A percentile compares a stretch with the other conserved stretches of the same genome.
phyloP scores from a whole-genome alignment of 2,113 vertebrate genomes.

The Solea solea region DNA sequence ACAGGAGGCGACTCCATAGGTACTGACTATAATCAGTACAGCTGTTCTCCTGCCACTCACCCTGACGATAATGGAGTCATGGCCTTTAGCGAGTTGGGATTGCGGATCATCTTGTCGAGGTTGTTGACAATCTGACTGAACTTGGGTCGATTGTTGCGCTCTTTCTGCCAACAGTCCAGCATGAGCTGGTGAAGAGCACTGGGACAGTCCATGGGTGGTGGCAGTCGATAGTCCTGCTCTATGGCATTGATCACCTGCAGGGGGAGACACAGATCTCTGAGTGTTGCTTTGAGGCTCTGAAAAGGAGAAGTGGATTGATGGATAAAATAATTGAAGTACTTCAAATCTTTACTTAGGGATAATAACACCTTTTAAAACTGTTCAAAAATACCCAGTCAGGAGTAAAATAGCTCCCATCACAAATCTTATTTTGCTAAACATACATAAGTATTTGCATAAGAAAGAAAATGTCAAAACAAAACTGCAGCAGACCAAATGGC shows the following conservation, averaged over 20 bases:
- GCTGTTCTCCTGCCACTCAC: conserved; percentile 70
- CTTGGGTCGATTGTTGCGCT: conserved; percentile 97
- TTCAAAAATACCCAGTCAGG: not conserved
- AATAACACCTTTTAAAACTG: not conserved
- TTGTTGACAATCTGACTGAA: conserved; percentile 98
- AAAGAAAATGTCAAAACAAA: no score
- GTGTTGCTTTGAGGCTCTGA: conserved; percentile 39
- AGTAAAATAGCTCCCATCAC: not conserved
- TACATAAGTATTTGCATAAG: no score
- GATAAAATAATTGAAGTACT: conserved; percentile 11
- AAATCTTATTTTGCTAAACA: no score
- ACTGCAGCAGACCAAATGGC: no score
- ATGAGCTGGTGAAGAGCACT: conserved; percentile 97
- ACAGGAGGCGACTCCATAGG: not conserved
- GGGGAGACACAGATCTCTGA: conserved; percentile 68
- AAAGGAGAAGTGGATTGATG: conserved; percentile 7
- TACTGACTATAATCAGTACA: not conserved
- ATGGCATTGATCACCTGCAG: conserved; percentile 97
- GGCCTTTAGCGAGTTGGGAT: conserved; percentile 97
- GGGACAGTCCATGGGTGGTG: conserved; percentile 97
- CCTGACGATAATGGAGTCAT: conserved; percentile 96
- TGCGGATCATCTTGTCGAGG: conserved; percentile 98
- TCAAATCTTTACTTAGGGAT: not conserved
- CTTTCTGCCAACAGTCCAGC: conserved; percentile 99
- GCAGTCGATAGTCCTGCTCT: conserved; percentile 96